phyloP scores from a whole-genome alignment of 2,797 vertebrate species.

The Tachyglossus aculeatus region DNA sequence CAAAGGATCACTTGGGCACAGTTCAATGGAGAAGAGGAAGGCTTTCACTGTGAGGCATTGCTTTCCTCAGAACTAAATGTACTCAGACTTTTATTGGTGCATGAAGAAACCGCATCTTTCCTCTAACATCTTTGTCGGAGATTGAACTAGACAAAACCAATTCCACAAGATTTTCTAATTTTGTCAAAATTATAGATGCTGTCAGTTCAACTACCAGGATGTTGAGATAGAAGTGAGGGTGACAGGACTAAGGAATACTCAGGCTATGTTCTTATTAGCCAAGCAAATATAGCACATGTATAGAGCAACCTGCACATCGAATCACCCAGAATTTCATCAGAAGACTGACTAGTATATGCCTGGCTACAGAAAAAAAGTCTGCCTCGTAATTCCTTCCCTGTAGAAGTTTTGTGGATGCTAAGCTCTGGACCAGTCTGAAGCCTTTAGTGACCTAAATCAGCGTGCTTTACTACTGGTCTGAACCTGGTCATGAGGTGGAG shows the following conservation, averaged over 20 bases:
- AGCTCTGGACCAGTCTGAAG: background rate
- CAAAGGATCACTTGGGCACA: background rate
- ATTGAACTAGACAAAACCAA: conserved; percentile 37
- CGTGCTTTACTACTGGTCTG: too few species aligned
- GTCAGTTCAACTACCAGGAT: conserved; percentile 29
- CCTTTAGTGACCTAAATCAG: too few species aligned
- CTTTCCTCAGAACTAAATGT: background rate
- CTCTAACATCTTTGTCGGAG: conserved; percentile 27
- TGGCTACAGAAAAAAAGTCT: background rate
- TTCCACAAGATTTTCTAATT: conserved; percentile 44
- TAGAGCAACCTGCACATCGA: background rate
- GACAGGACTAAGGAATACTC: background rate
- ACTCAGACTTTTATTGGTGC: background rate
- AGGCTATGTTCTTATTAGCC: background rate
- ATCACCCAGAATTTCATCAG: background rate
- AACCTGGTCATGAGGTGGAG: too few species aligned
- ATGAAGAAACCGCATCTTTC: background rate
- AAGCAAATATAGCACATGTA: background rate
- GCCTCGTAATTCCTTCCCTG: background rate
- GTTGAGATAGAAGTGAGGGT: background rate
- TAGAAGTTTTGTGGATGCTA: background rate
- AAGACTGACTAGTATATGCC: background rate
- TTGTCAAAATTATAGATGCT: conserved; percentile 39
- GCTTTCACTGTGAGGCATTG: background rate
- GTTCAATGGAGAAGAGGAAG: background rate